Evolutionary conservation across 2,888 invertebrate species (phyloP), one percentile per base, ranked within the genome.

Genomic region (Disparrhopalites patrizii): DNA sequence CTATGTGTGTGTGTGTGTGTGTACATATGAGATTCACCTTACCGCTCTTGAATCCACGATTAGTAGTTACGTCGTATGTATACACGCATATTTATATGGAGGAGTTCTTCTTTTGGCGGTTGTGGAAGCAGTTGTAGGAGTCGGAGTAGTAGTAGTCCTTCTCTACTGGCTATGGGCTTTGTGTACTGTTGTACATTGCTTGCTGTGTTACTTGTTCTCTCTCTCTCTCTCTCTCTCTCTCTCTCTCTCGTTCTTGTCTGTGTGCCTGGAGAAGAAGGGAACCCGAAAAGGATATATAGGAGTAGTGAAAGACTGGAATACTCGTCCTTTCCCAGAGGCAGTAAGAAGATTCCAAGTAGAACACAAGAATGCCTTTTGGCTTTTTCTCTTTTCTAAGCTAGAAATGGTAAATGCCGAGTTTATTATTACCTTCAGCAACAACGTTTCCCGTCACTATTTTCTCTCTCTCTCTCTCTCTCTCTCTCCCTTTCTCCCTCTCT

Each of bases 381-480:
- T 40, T 58, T 58, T 58, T 58, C 67, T 66, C 40, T 57, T 65
- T 65, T 68, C 60, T 62, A 68, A 69, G 71, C 71, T 67, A 65
- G 66, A 69, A 70, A 71, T 70, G 69, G 70, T 68, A 69, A 71
- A 71, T 71, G 66, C 65, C 38, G 67, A 71, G 71, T 71, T 70
- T 71, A 71, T 71, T 71, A 71, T 71, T 71, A 71, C 71, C 71
- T 68, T 55, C 57, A 70, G 71, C 71, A 67, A 68, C 67, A 67
- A 68, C 68, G 61, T 66, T 67, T 61, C 50, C 66, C 61, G 55
- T 62, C 55, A 60, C 60, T 60, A 40, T 60, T 54, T 54, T 54
- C 60, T 60, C 43, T 58, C 47, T 47, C 40, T 30, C 20, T 60
- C 60, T 60, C 58, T 23, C 20, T 40, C 40, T 33, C 33, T 57